These are phyloP conservation scores for Linyphia triangularis DNA, from an alignment of 2,888 invertebrate species.

Conservation along the genomic window DNA sequence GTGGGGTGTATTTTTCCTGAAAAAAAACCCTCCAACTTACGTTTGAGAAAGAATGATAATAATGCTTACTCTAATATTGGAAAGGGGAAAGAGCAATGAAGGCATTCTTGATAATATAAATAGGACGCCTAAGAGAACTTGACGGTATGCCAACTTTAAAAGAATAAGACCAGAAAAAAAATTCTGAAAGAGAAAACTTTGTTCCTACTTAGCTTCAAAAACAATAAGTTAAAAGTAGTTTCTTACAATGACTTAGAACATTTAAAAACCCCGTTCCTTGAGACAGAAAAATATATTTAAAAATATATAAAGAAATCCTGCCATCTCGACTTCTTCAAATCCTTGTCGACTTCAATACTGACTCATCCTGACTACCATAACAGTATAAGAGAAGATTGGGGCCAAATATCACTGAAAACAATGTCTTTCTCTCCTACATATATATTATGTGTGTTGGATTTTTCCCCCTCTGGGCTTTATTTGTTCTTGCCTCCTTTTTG, in stretches of 20 bases:
- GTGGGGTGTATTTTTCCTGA: background rate
- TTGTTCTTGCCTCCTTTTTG: background rate
- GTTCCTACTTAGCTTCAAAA: conserved; percentile 39
- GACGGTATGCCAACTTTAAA: conserved; percentile 57
- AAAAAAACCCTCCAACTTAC: conserved; percentile 8
- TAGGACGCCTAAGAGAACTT: conserved; percentile 72
- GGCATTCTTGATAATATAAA: conserved; percentile 73
- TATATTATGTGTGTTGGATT: conserved; percentile 7
- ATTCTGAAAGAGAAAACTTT: conserved; percentile 48
- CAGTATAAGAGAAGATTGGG: conserved; percentile 31
- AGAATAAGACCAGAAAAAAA: conserved; percentile 57
- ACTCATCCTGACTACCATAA: conserved; percentile 33
- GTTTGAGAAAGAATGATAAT: conserved; percentile 55
- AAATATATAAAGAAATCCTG: background rate
- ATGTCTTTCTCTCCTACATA: conserved; percentile 41
- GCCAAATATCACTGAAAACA: conserved; percentile 33
- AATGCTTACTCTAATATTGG: conserved; percentile 70
- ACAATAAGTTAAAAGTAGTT: conserved; percentile 66
- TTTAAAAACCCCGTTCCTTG: conserved; percentile 38
- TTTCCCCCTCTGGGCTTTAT: conserved; percentile 1
- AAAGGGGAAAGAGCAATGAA: conserved; percentile 66
- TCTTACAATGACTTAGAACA: conserved; percentile 56
- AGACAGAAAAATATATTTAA: conserved; percentile 22
- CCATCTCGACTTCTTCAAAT: conserved; percentile 48
- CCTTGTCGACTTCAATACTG: background rate